These are phyloP conservation scores for Mustelus asterias DNA, from an alignment of 2,113 vertebrate genomes.

Conservation along the genomic window DNA sequence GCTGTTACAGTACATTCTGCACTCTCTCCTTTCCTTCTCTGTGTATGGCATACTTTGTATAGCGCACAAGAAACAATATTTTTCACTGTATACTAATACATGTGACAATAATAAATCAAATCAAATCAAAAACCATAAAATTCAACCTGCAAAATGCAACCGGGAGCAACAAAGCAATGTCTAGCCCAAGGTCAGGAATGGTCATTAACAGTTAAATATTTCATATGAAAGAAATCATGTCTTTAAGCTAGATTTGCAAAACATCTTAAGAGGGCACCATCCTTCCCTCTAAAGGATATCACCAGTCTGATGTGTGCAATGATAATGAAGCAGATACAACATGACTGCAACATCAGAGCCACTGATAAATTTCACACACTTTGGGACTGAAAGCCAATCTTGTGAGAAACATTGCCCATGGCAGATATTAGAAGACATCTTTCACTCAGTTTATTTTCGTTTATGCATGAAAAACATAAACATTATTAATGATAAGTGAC, in stretches of 20 bases:
- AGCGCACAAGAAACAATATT: no score
- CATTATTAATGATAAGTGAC: constrained; percentile 23
- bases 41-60: no score
- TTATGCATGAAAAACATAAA: not conserved
- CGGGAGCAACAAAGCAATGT: not conserved
- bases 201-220: not conserved
- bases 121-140: no score
- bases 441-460: not conserved
- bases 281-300: not conserved
- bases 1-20: no score
- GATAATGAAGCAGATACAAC: not conserved
- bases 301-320: not conserved
- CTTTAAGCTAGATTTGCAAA: not conserved
- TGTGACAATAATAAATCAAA: no score
- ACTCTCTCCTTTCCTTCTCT: no score
- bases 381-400: not conserved
- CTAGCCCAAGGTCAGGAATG: not conserved
- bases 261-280: not conserved
- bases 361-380: not conserved
- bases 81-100: no score
- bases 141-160: not conserved
- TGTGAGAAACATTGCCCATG: not conserved
- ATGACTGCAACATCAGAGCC: not conserved
- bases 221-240: not conserved
- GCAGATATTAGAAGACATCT: not conserved